Evolutionary conservation across 2,797 vertebrate genomes (phyloP).

Genomic region (Pangasius sanitwongsei): DNA sequence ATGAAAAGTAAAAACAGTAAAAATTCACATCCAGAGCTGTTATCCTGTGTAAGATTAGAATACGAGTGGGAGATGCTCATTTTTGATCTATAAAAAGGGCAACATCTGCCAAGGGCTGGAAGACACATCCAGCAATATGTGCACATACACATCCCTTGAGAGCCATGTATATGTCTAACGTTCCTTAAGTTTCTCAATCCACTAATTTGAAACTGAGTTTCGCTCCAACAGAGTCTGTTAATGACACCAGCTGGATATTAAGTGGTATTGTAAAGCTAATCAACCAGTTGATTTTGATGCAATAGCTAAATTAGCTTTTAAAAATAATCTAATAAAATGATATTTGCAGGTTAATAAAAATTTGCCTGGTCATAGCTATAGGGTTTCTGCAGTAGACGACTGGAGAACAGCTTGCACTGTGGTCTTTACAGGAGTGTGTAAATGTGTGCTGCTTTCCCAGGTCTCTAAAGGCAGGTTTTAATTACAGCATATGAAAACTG

Average conservation of each 20-base stretch:
- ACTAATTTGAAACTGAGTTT: conserved; percentile 6
- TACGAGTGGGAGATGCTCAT: neutral
- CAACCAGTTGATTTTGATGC: conserved; percentile 37
- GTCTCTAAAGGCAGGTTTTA: conserved; percentile 70
- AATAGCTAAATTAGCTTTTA: conserved; percentile 15
- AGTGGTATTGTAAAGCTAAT: conserved; percentile 30
- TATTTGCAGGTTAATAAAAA: conserved; percentile 7
- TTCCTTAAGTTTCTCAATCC: conserved; percentile 16
- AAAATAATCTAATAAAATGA: neutral
- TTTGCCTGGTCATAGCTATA: neutral
- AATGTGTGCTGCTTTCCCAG: conserved; percentile 61
- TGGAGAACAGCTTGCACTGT: conserved; percentile 24
- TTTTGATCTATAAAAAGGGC: neutral
- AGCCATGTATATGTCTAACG: neutral
- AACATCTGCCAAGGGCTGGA: conserved; percentile 11
- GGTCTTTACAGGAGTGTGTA: conserved; percentile 55
- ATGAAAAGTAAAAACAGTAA: neutral
- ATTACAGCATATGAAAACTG: conserved; percentile 74
- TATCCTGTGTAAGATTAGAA: neutral
- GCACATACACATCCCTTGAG: neutral
- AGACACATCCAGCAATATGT: neutral
- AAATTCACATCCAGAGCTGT: neutral
- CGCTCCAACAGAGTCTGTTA: conserved; percentile 22
- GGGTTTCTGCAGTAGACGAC: conserved; percentile 34
- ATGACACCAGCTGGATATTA: conserved; percentile 42